Evolutionary conservation across 2,797 vertebrate species (phyloP), one percentile per base, ranked within the genome.

Genomic region (Ctenosaura bakeri): DNA sequence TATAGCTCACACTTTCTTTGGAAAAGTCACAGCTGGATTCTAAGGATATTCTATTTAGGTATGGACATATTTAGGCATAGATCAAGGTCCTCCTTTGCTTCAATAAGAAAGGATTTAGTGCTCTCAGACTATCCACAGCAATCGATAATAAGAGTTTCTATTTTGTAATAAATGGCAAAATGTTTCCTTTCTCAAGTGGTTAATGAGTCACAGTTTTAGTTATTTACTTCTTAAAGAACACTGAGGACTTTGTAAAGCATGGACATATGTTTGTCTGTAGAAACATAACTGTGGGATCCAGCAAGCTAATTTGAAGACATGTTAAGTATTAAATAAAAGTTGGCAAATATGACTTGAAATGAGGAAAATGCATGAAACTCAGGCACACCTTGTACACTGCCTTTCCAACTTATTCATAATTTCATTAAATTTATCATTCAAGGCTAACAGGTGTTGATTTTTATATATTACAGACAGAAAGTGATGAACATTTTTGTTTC

Each of bases 361-460:
- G 12, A 69, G 1, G 7, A 0, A 10, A 94, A 0, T 90, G 80
- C 64, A 86, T 74, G 29, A 74, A 91, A 89, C 71, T 6, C 13
- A 42, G 18, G 20, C 80, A 4, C 77, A 78, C 86, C 29, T 90
- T 91, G 85, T 79, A 76, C 85, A 6, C 2, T 86, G 46, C 59
- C 80, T 14, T 50, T 52, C 32, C 38, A 54, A 59, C 64, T 66
- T 87, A n/a, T 42, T 92, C 77, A 66, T 16, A 89, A n/a, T 0
- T 90, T 91, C 73, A 76, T 2, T 77, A 86, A 56, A 10, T 77
- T 78, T 88, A 26, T 71, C 22, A 56, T 91, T 1, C 38, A 38
- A 86, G 87, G 29, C 85, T 79, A 87, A 54, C 62, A 91, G 83
- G 77, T 42, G 32, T 6, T 84, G 50, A 16, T 87, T 90, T 92